Base-by-base conservation (phyloP, 2,797 vertebrate species). In the Liasis olivaceus region DNA sequence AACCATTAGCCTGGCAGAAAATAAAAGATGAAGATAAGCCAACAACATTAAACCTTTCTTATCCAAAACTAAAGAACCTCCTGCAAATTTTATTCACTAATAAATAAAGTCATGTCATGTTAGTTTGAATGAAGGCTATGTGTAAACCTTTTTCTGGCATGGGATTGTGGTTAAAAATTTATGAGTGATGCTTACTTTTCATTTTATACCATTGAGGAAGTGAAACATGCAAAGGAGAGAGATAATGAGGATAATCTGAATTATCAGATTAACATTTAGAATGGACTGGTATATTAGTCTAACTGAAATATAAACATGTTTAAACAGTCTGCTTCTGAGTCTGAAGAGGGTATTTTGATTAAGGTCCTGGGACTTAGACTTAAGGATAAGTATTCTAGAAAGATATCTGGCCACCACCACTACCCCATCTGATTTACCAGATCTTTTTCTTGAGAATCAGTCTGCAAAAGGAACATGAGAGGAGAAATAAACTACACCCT, bases 61-160 rank as follows among this genome's bases (percentile, higher is more conserved):
- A 85, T 94, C 89, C 93, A 59, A 94, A 96, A 95, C 94, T 94
- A 95, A 91, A 89, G 89, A 93, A 85, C 91, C 63, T 60, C 72
- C 69, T 91, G 87, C 66, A 96, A 91, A 58, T 94, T 97, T 95
- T 94, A 26, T 92, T 92, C 89, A 90, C 86, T 94, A 91, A 95
- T 92, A 96, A 96, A 96, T 96, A 95, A 96, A 85, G 59, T 89
- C 17, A 90, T 95, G 86, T 95, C 85, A 72, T 31, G 6, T 36
- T 72, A 95, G 77, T 69, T 62, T 88, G 47, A 90, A 87, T 93
- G 28, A 92, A 94, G 87, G 4, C 11, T 2, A 11, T 31, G 9
- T 51, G 14, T 93, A 85, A n/a, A 63, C 1, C 85, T 92, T 94
- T 64, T 85, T 93, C 91, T 1, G 26, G 91, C 72, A 81, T 92